Base-by-base conservation (phyloP, 2,113 vertebrate genomes). In the Scatophagus argus region DNA sequence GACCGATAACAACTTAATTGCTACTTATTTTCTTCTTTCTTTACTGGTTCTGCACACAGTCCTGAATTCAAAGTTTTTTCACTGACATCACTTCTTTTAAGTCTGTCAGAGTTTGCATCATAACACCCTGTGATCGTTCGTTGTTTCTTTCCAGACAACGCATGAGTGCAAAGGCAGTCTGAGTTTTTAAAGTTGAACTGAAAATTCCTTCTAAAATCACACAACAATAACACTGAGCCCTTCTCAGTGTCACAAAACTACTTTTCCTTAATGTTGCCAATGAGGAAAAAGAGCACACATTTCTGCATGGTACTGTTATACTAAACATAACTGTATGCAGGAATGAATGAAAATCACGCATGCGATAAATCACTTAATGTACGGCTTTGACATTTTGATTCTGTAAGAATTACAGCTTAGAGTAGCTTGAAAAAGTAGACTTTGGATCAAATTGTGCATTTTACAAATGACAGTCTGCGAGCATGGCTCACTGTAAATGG, bases 1-100 rank as follows among this genome's bases (percentile, higher is more conserved):
- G 19, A 36, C 56, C 63, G 69, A 83, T 82, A 85, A 72, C 77
- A 58, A 74, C 72, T 80, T 90, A 84, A 90, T 87, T 85, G 76
- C 51, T 36, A 46, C 69, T 81, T 85, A 59, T 67, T 83, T 85
- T 75, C 46, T 55, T 27, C 27, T 36, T 80, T 60, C 56, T 79
- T 64, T 51, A 10, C 72, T 64, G 19, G 14, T 58, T 52, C 46
- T 65, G 39, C 72, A 52, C 67, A 43, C 63, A 29, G 29, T 77
- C 34, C 54, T 74, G 67, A 39, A 61, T 56, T 67, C 3, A 56
- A 25, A 68, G 66, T 74, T 8, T 7, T 14, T 41, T 41, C 25
- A 19, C 46, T 63, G 32, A 76, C 47, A 79, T 32, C 43, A 62
- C 46, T 72, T 77, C 66, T 75, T 77, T 51, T 23, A 62, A 79